Base-by-base conservation (phyloP, 2,888 invertebrate species). In the Steromphala cineraria region DNA sequence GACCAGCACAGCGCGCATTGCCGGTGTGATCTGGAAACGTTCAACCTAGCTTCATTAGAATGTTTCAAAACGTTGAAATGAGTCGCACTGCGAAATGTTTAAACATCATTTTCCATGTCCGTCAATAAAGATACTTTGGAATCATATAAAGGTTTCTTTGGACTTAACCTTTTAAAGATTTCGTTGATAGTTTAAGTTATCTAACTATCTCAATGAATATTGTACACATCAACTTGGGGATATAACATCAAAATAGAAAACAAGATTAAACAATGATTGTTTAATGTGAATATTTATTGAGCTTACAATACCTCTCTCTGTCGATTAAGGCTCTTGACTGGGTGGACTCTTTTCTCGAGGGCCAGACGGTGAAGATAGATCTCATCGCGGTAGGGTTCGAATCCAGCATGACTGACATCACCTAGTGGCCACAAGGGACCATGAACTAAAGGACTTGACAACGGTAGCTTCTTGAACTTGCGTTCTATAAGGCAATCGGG, bases 351-450 rank as follows among this genome's bases (percentile, higher is more conserved):
- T n/a, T 84, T 83, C 79, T 90, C 89, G 24, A 87, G 79, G 53
- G 84, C 84, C n/a, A 87, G 83, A 75, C 89, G 82, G 79, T 89
- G 89, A 7, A 82, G 75, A 80, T 86, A 90, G 10, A 88, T 87
- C n/a, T 89, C 88, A 31, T 85, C 81, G 7, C 87, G 75, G 56
- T 89, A 89, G 1, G 83, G 86, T 67, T 85, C 86, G 80, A 89
- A 90, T 0, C 89, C 90, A 15, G 80, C 78, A 77, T 88, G 85
- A 13, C 87, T 86, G 13, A 52, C 67, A 79, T 82, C 28, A 79
- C 75, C 53, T 77, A 84, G 17, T 75, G 55, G 76, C 83, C 83
- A 56, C 78, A 80, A n/a, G 46, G 62, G 21, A 36, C 71, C 53
- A 74, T 53, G 40, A 36, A 76, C 24, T 17, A 71, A 10, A 56